Evolutionary conservation across 2,113 vertebrate genomes (phyloP).

Genomic region (Beaufortia kweichowensis): DNA sequence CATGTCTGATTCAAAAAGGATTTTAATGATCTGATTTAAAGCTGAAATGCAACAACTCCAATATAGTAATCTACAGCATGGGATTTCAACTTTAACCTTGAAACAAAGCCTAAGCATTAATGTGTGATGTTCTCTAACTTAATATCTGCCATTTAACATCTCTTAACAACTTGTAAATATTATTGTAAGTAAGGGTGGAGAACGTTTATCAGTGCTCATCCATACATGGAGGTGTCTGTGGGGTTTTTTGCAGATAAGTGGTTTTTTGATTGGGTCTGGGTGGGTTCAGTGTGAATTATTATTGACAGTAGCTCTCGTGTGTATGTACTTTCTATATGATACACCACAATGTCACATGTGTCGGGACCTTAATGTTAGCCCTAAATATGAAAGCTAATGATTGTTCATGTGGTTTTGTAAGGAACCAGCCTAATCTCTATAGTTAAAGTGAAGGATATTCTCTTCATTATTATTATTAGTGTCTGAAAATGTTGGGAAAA

Average conservation of each 20-base stretch:
- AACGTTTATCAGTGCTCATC: slow-evolving; percentile 26
- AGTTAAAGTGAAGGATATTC: neutral
- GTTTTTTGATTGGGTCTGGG: slow-evolving; percentile 4
- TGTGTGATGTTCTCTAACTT: neutral
- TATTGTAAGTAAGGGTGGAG: neutral
- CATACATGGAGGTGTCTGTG: neutral
- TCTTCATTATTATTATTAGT: neutral
- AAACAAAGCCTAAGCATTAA: neutral
- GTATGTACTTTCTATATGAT: neutral
- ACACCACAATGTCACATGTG: too few species aligned
- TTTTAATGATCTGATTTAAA: neutral
- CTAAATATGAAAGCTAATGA: neutral
- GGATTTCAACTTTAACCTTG: neutral
- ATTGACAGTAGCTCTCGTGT: neutral
- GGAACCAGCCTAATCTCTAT: neutral
- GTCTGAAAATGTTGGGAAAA: too few species aligned
- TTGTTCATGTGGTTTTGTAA: neutral
- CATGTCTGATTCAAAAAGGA: neutral
- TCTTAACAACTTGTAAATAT: neutral
- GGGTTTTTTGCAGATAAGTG: slow-evolving; percentile 30
- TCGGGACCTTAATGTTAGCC: neutral
- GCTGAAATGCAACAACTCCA: neutral
- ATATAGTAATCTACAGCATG: too few species aligned
- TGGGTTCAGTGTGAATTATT: neutral
- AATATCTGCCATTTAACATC: neutral